These are phyloP conservation scores for Sylvietta virens DNA, from an alignment of 2,113 vertebrate genomes.

Conservation along the genomic window DNA sequence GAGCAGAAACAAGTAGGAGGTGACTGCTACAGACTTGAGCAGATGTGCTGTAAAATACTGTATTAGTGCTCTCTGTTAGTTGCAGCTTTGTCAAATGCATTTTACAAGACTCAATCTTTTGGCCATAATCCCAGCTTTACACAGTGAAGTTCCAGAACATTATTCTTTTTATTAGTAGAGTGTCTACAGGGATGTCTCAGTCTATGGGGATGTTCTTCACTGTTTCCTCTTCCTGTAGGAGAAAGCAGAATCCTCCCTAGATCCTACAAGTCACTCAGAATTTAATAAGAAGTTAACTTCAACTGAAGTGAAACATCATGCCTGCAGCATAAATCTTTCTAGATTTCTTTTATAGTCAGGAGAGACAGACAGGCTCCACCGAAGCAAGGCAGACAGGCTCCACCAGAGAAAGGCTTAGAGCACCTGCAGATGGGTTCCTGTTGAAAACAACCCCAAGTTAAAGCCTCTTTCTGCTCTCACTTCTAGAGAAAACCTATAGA, in stretches of 20 bases:
- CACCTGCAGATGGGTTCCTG: neutral
- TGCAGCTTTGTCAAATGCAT: neutral
- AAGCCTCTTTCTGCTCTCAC: neutral
- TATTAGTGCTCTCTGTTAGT: neutral
- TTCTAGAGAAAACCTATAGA: neutral
- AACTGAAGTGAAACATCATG: neutral
- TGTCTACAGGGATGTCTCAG: neutral
- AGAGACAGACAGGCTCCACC: neutral
- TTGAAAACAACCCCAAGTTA: neutral
- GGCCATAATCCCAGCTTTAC: neutral
- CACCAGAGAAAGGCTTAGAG: neutral
- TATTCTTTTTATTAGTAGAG: neutral
- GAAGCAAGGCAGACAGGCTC: neutral
- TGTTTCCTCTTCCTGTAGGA: neutral
- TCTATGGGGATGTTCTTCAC: neutral
- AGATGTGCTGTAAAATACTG: neutral
- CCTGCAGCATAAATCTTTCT: neutral
- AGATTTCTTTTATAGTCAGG: neutral
- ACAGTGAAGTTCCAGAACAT: neutral
- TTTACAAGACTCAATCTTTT: neutral
- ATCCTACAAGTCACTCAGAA: neutral
- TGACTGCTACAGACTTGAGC: neutral
- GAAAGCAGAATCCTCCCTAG: neutral
- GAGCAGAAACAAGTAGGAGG: neutral
- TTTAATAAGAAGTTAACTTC: neutral